Evolutionary conservation across 2,888 invertebrate genomes (phyloP), one percentile per base, ranked within the genome.

Genomic region (Plutella xylostella): DNA sequence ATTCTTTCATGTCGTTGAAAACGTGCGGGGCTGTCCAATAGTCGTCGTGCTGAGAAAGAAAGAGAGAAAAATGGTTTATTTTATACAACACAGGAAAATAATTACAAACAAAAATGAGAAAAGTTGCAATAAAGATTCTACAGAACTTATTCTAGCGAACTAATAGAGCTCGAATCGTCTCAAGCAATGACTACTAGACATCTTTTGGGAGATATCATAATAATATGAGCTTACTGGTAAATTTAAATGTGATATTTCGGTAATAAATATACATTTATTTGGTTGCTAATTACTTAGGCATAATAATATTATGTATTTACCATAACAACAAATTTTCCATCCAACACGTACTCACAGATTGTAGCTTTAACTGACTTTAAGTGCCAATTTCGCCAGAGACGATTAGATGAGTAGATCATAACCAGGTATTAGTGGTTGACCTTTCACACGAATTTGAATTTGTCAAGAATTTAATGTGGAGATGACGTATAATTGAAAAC

Each of bases 1-100:
- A 71, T 12, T 71, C 72, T 57, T 88, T 84, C 97, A 98, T 97
- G 56, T 88, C 86, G 51, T 87, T 86, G 68, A 86, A 97, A 46
- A 89, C 89, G 63, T 90, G 89, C 0, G 96, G 94, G 37, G 89
- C 86, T 0, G 96, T 97, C 97, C 97, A 99, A 71, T 92, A 99
- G 17, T 87, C 79, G 50, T 92, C 88, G 6, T 80, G 72, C 69
- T 90, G 69, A 25, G 85, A n/a, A n/a, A n/a, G 47, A 51, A 34
- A 44, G 22, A 45, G 34, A 37, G n/a, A 4, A 3, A 3, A 12
- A 28, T 4, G 3, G 7, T 28, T 12, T 12, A 12, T 5, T 6
- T 22, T 22, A 22, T 9, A 22, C 6, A 22, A 9, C 28, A n/a
- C 28, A 3, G 3, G 28, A 28, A 2, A 3, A n/a, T 28, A 28